phyloP scores from a whole-genome alignment of 1,140 invertebrate species.

The Drosophila tsacasi region DNA sequence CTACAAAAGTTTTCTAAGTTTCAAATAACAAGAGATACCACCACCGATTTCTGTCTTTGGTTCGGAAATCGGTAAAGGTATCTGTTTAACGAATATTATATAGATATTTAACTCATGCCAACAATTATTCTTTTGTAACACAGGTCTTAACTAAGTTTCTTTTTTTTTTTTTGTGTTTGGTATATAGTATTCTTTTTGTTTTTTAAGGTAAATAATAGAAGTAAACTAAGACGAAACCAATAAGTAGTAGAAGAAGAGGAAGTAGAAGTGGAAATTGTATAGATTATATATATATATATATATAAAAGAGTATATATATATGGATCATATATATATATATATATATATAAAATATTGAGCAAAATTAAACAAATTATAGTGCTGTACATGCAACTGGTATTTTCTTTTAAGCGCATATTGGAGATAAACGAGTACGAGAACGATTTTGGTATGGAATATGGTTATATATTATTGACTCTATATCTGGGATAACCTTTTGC shows the following conservation, averaged over 20 bases:
- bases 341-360: slow-evolving; percentile 37
- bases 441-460: slow-evolving; percentile 42
- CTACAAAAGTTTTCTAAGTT: slow-evolving; percentile 38
- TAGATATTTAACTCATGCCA: slow-evolving; percentile 50
- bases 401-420: slow-evolving; percentile 58
- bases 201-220: slow-evolving; percentile 34
- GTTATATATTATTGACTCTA: slow-evolving; percentile 14
- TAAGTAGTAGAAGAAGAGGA: slow-evolving; percentile 49
- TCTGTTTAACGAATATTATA: slow-evolving; percentile 1
- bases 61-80: slow-evolving; percentile 28
- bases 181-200: slow-evolving; percentile 9
- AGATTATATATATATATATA: slow-evolving; percentile 41
- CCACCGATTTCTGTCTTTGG: slow-evolving; percentile 4
- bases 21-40: slow-evolving; percentile 23
- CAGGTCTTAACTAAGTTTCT: slow-evolving; percentile 40
- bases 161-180: slow-evolving; percentile 15
- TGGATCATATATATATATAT: slow-evolving; percentile 25
- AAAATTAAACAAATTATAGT: slow-evolving; percentile 64
- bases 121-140: slow-evolving; percentile 28
- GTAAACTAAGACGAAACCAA: slow-evolving; percentile 44
- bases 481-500: neutral
- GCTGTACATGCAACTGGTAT: slow-evolving; percentile 75
- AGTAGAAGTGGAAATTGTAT: slow-evolving; percentile 54
- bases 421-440: slow-evolving; percentile 54
- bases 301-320: slow-evolving; percentile 43